Evolutionary conservation across 2,888 invertebrate genomes (phyloP).

Genomic region (Hirtodrosophila trivittata): DNA sequence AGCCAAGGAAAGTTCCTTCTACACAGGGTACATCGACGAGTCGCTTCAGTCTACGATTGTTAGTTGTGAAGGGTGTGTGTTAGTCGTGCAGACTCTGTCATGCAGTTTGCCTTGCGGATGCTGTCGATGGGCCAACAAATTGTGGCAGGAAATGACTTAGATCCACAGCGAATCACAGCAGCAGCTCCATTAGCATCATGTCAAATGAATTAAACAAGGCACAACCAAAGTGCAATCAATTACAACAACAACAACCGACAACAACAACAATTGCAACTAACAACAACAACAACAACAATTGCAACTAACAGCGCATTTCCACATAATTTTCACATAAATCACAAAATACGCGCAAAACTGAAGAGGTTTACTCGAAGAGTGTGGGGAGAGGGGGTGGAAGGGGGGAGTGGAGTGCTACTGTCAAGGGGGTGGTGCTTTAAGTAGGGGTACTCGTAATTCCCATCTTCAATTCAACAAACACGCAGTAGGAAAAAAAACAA

Average conservation of each 20-base stretch:
- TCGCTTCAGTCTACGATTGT: too few species aligned
- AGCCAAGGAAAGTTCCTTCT: slow-evolving; percentile 22
- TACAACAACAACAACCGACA: background rate
- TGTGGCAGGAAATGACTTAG: slow-evolving; percentile 30
- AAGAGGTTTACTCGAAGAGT: too few species aligned
- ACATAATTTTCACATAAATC: slow-evolving; percentile 29
- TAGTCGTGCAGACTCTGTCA: too few species aligned
- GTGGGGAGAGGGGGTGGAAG: background rate
- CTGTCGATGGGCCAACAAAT: slow-evolving; percentile 6
- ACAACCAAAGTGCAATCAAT: slow-evolving; percentile 16
- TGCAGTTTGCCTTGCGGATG: background rate
- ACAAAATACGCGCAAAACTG: too few species aligned
- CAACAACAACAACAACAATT: background rate
- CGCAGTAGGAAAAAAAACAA: slow-evolving; percentile 61
- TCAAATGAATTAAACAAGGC: slow-evolving; percentile 25
- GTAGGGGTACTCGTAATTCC: slow-evolving; percentile 28
- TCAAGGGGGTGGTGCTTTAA: background rate
- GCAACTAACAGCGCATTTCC: slow-evolving; percentile 8
- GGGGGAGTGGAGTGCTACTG: background rate
- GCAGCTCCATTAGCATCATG: slow-evolving; percentile 12
- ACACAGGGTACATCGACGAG: too few species aligned
- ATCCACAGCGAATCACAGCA: background rate
- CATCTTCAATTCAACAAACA: slow-evolving; percentile 62
- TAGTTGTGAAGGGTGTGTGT: too few species aligned
- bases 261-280: background rate